Conservation (phyloP, 2,797 vertebrate genomes). For the Spea hammondii region DNA sequence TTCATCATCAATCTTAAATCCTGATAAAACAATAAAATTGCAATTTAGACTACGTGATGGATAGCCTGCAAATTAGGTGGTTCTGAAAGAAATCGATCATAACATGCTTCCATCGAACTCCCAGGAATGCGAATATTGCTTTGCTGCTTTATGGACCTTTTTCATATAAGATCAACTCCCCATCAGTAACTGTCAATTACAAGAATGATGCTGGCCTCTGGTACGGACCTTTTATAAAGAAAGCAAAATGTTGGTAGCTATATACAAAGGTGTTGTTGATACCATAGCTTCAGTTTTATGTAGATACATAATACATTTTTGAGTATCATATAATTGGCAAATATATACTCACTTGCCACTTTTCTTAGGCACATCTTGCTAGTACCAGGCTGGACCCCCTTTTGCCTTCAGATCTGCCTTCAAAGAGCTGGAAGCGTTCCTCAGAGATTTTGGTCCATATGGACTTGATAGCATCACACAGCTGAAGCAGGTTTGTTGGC, state of each 20-base stretch:
- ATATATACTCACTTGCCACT: no score
- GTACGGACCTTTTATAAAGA: neutral
- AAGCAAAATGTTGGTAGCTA: neutral
- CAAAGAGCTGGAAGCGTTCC: no score
- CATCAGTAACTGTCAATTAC: slow-evolving; percentile 15
- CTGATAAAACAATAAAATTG: slow-evolving; percentile 23
- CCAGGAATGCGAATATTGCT: slow-evolving; percentile 9
- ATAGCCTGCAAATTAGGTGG: slow-evolving; percentile 7
- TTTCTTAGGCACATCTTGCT: no score
- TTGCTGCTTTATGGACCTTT: slow-evolving; percentile 11
- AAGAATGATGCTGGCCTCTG: neutral
- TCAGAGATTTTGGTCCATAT: no score
- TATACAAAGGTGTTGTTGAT: no score
- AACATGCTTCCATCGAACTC: slow-evolving; percentile 15
- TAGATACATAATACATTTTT: no score
- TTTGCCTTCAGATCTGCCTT: no score
- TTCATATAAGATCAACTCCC: neutral
- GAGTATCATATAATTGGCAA: no score
- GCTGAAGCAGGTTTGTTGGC: no score
- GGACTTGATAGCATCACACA: no score
- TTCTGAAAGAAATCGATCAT: slow-evolving; percentile 17
- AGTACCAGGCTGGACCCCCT: no score
- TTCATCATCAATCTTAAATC: slow-evolving; percentile 25
- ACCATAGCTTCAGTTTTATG: no score
- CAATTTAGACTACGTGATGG: slow-evolving; percentile 19